phyloP scores from a whole-genome alignment of 2,888 invertebrate species.

The Apotomis turbidana region DNA sequence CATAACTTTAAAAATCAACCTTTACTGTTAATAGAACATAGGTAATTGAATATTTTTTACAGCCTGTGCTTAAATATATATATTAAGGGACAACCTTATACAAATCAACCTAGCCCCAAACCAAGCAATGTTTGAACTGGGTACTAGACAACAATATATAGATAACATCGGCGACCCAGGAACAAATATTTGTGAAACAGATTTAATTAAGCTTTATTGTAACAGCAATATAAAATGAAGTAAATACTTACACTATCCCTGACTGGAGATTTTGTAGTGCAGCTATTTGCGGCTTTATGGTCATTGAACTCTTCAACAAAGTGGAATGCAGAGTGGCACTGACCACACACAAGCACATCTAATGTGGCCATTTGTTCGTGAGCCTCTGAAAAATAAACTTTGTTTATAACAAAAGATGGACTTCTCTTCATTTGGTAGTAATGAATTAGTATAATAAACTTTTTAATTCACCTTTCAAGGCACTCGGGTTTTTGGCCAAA shows the following conservation, averaged over 20 bases:
- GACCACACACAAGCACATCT: constrained; percentile 93
- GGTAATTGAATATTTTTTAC: too few relatives aligned
- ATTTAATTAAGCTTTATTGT: too few relatives aligned
- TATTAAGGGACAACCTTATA: too few relatives aligned
- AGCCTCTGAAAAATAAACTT: constrained; percentile 82
- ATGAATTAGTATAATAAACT: not conserved
- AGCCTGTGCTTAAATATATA: too few relatives aligned
- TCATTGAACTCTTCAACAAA: constrained; percentile 91
- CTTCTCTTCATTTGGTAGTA: not conserved
- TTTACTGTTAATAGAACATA: too few relatives aligned
- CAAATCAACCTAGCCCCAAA: too few relatives aligned
- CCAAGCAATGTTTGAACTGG: too few relatives aligned
- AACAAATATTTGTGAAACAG: too few relatives aligned
- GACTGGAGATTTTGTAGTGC: constrained; percentile 85
- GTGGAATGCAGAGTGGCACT: constrained; percentile 91
- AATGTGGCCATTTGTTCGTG: constrained; percentile 89
- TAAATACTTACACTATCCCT: constrained; percentile 85
- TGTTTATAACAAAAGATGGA: not conserved
- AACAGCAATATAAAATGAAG: not conserved
- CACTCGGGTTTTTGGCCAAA: constrained; percentile 85
- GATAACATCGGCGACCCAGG: too few relatives aligned
- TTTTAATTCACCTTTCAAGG: constrained; percentile 82
- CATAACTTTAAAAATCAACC: too few relatives aligned
- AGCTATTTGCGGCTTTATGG: constrained; percentile 86
- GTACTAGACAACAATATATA: too few relatives aligned